Conservation (phyloP, 35 echinoderm and acorn worm species). For the Patiria miniata region DNA sequence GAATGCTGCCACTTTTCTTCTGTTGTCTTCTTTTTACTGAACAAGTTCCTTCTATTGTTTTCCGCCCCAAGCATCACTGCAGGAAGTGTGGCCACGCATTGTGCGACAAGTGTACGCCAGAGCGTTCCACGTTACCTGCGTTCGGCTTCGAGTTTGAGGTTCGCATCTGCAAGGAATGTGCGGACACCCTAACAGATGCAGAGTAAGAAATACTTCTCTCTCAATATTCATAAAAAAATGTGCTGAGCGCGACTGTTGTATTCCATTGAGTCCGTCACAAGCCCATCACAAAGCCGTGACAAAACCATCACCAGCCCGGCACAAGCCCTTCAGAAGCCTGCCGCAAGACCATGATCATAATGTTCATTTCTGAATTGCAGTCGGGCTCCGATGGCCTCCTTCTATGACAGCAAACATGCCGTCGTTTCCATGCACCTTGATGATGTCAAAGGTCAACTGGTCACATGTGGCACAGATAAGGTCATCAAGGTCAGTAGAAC, state of each 20-base stretch:
- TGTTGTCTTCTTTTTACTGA: no score
- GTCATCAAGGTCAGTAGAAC: conserved; percentile 82
- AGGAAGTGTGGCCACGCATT: conserved; percentile 93
- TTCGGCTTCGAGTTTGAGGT: conserved; percentile 98
- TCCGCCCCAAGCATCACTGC: conserved; percentile 83
- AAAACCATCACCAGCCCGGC: no score
- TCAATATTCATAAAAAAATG: no score
- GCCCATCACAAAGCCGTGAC: no score
- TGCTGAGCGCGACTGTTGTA: no score
- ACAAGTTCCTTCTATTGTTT: no score
- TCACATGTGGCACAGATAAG: conserved; percentile 93
- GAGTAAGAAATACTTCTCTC: conserved; percentile 73
- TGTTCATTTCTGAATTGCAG: conserved; percentile 37
- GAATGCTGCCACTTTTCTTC: no score
- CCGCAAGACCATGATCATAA: no score
- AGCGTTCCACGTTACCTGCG: conserved; percentile 73
- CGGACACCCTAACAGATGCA: conserved; percentile 80
- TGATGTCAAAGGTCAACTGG: conserved; percentile 97
- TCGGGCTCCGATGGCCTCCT: conserved; percentile 91
- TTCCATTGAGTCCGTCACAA: no score
- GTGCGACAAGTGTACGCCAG: conserved; percentile 83
- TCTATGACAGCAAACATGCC: conserved; percentile 92
- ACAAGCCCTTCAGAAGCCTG: no score
- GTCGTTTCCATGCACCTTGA: conserved; percentile 87
- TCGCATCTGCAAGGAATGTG: conserved; percentile 83